phyloP scores from a whole-genome alignment of 2,888 invertebrate genomes.

The Zhengitettix transpicula region DNA sequence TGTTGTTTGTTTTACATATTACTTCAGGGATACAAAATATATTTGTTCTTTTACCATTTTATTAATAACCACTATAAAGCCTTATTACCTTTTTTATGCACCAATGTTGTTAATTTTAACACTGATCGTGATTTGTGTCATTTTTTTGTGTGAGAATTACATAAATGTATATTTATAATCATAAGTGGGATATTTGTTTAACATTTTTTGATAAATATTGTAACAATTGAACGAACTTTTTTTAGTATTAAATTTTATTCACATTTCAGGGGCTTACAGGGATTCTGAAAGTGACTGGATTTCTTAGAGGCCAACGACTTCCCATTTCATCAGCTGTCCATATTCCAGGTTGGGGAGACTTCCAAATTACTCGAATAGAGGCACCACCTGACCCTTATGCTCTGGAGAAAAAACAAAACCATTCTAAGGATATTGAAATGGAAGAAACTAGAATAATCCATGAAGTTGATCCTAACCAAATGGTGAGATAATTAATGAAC shows the following conservation, averaged over 20 bases:
- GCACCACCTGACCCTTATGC: slow-evolving; percentile 52
- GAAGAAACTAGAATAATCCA: slow-evolving; percentile 33
- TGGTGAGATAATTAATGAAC: slow-evolving; percentile 23
- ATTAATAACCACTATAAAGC: too few relatives aligned
- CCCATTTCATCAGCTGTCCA: slow-evolving; percentile 82
- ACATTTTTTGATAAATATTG: too few relatives aligned
- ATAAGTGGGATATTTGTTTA: too few relatives aligned
- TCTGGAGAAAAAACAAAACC: slow-evolving; percentile 29
- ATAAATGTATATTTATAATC: too few relatives aligned
- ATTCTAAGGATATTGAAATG: slow-evolving; percentile 21
- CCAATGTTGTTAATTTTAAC: too few relatives aligned
- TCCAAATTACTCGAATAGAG: slow-evolving; percentile 72
- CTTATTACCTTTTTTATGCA: too few relatives aligned
- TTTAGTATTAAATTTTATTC: not conserved
- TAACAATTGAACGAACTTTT: too few relatives aligned
- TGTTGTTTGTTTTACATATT: too few relatives aligned
- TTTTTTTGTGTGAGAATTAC: too few relatives aligned
- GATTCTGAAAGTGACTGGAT: slow-evolving; percentile 69
- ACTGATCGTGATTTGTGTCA: too few relatives aligned
- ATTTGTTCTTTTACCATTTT: too few relatives aligned
- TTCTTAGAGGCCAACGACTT: slow-evolving; percentile 63
- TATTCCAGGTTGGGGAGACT: slow-evolving; percentile 84
- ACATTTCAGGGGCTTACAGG: slow-evolving; percentile 26
- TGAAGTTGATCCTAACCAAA: slow-evolving; percentile 44
- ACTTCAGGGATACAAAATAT: too few relatives aligned